phyloP scores from a whole-genome alignment of 1,140 invertebrate genomes.

The Apolygus lucorum region DNA sequence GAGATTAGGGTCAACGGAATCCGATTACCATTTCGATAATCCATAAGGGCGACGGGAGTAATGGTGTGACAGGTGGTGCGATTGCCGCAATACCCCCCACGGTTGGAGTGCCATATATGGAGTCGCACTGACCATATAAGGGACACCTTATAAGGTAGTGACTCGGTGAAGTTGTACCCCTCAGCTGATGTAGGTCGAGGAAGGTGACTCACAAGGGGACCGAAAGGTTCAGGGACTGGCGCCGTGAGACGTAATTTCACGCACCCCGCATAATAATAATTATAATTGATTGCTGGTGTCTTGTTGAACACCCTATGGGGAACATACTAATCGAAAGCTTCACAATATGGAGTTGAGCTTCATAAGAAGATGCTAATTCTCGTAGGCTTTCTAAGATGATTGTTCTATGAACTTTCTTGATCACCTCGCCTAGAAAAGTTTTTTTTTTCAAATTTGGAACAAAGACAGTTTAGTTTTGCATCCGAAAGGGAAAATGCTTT shows the following conservation, averaged over 20 bases:
- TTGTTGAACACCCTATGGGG: too few relatives aligned
- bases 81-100: background rate
- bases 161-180: background rate
- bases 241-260: background rate
- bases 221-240: constrained; percentile 10
- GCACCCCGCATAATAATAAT: background rate
- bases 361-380: too few relatives aligned
- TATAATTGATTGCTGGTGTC: too few relatives aligned
- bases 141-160: background rate
- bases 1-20: too few relatives aligned
- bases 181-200: constrained; percentile 7
- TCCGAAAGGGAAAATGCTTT: too few relatives aligned
- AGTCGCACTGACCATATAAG: background rate
- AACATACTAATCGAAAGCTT: too few relatives aligned
- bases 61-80: constrained; percentile 9
- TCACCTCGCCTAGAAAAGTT: too few relatives aligned
- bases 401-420: too few relatives aligned
- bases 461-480: too few relatives aligned
- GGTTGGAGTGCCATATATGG: background rate
- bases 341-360: too few relatives aligned
- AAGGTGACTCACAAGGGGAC: constrained; percentile 4
- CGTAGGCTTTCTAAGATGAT: too few relatives aligned
- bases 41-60: background rate
- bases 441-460: too few relatives aligned
- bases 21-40: background rate